phyloP scores from a whole-genome alignment of 1,140 invertebrate genomes.

The Eueides isabella region DNA sequence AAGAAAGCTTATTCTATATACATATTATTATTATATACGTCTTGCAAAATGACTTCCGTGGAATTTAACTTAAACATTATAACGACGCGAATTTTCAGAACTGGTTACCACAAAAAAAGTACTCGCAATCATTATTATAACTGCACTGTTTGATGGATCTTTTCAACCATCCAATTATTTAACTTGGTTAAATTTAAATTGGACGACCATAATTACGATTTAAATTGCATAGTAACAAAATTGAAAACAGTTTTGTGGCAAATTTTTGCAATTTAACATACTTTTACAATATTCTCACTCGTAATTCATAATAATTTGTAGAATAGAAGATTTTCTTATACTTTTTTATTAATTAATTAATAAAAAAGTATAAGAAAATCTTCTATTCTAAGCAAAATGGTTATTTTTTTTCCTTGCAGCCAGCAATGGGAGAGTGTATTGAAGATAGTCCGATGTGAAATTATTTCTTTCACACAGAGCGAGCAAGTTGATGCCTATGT shows the following conservation, averaged over 20 bases:
- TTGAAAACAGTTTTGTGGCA: background rate
- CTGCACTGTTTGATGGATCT: slow-evolving; percentile 4
- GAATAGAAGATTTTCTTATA: too few relatives aligned
- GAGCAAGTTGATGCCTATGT: slow-evolving; percentile 98
- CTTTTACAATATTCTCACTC: too few relatives aligned
- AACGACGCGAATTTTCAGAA: slow-evolving; percentile 35
- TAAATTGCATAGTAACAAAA: background rate
- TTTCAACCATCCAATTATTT: background rate
- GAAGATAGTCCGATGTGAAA: slow-evolving; percentile 96
- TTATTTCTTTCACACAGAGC: slow-evolving; percentile 95
- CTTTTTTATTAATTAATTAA: too few relatives aligned
- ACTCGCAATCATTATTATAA: slow-evolving; percentile 15
- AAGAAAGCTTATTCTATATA: background rate
- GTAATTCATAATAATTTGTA: too few relatives aligned
- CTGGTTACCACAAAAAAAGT: slow-evolving; percentile 38
- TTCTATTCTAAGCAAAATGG: too few relatives aligned
- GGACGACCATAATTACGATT: background rate
- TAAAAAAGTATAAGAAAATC: too few relatives aligned
- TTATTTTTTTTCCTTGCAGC: slow-evolving; percentile 84
- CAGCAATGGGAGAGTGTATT: slow-evolving; percentile 93
- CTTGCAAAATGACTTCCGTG: background rate
- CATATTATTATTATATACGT: background rate
- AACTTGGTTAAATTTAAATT: slow-evolving; percentile 8
- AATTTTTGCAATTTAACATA: too few relatives aligned
- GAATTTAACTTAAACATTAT: background rate